Percentiles rank a stretch among this genome's conserved stretches.
Conservation (phyloP, 2,797 vertebrate species). For the Rhynchotus rufescens region DNA sequence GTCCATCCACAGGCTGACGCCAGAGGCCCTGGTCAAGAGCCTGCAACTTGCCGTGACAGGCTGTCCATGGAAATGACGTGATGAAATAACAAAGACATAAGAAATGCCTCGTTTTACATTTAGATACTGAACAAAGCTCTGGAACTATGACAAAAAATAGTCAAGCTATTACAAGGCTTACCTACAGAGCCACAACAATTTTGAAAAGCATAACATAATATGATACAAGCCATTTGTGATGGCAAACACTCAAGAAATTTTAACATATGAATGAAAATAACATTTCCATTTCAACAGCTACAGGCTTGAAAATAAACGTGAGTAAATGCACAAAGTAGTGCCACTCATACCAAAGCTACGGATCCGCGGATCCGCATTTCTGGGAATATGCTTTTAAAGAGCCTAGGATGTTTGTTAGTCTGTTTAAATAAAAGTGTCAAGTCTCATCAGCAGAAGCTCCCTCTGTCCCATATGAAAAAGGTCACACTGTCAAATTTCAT, state of each 20-base stretch:
- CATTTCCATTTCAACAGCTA: background rate
- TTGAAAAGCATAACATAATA: background rate
- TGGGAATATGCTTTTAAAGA: constrained; percentile 38
- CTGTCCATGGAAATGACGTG: background rate
- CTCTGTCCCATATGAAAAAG: constrained; percentile 20
- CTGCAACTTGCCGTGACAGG: background rate
- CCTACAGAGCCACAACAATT: background rate
- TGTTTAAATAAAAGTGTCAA: constrained; percentile 34
- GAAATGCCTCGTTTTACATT: background rate
- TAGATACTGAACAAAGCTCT: background rate
- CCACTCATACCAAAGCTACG: background rate
- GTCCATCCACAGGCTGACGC: background rate
- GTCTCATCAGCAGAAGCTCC: constrained; percentile 22
- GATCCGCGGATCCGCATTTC: background rate
- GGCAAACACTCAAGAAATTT: background rate
- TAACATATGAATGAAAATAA: background rate
- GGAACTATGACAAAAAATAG: background rate
- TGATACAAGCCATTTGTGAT: background rate
- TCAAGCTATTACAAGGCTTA: background rate
- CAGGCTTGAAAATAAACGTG: background rate
- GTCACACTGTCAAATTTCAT: constrained; percentile 55
- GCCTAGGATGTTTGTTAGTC: background rate
- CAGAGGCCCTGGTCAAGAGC: background rate
- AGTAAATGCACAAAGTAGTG: background rate
- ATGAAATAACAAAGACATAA: background rate